phyloP scores from a whole-genome alignment of 2,888 invertebrate species.

The Halocaridina rubra region DNA sequence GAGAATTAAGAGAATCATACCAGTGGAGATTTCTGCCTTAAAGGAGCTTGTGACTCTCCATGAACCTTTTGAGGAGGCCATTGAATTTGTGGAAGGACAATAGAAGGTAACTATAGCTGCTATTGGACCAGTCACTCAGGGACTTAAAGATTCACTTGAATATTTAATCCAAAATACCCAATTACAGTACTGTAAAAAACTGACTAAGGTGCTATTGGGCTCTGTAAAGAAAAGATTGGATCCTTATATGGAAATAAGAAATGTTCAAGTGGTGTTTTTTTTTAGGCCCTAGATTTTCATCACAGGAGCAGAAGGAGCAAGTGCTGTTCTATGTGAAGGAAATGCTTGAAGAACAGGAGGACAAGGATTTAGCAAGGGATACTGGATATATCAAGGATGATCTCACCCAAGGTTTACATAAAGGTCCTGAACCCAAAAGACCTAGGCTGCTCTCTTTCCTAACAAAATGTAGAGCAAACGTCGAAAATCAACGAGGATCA shows the following conservation, averaged over 20 bases:
- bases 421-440: background rate
- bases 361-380: background rate
- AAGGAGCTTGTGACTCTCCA: background rate
- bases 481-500: background rate
- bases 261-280: too few species aligned
- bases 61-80: background rate
- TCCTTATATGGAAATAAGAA: background rate
- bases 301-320: background rate
- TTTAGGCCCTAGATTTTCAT: background rate
- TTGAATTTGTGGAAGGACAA: background rate
- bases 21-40: background rate
- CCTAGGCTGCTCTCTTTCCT: background rate
- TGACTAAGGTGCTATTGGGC: background rate
- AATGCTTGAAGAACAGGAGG: background rate
- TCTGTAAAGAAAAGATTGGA: background rate
- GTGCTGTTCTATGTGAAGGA: background rate
- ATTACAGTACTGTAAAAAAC: background rate
- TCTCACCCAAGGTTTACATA: background rate
- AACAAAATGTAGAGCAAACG: background rate
- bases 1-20: background rate
- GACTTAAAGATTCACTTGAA: too few species aligned
- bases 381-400: background rate
- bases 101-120: background rate
- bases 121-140: background rate
- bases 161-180: background rate